Evolutionary conservation across 2,888 invertebrate genomes (phyloP), one percentile per base, ranked within the genome.

Genomic region (Dysmachus trigonus): DNA sequence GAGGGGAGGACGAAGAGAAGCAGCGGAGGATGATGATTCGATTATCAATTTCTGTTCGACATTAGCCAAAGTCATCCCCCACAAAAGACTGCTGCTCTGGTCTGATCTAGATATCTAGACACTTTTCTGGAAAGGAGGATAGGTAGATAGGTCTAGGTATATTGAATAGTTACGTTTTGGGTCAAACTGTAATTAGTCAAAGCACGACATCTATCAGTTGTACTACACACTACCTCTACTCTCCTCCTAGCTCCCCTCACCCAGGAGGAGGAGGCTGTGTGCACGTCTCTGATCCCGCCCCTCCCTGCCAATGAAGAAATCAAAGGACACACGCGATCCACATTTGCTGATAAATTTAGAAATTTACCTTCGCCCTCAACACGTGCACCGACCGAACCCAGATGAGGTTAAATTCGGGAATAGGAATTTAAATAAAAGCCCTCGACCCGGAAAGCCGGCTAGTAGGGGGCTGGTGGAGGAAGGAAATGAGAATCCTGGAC

Each of bases 111-210:
- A 62, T 27, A 62, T 5, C 38, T 0, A 15, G 38, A 15, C 15
- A 41, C 38, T 41, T 73, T 31, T 73, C 31, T 18, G 13, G 31
- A 15, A 30, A n/a, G 18, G 73, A 8, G 33, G 8, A 33, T 7
- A 41, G 8, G n/a, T 7, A 41, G 13, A 41, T 15, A 41, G 27
- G 27, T 33, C 13, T 31, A 38, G 6, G 18, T 8, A 18, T 7
- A 18, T 7, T 1, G 30, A n/a, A 38, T 22, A 76, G 76, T 35
- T 74, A 33, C n/a, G 33, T 18, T n/a, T 53, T 41, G 41, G 76
- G 76, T 76, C 76, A 76, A 76, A 76, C 35, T 76, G 76, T 76
- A 76, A 76, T 76, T 76, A 76, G 76, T 76, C 22, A 76, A 38
- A 76, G 76, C 27, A 76, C 62, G 22, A 22, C 27, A 62, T 62